Percentiles rank a stretch among this genome's conserved stretches.
Conservation (phyloP, 2,113 vertebrate genomes). For the Plecturocebus donacophilus region DNA sequence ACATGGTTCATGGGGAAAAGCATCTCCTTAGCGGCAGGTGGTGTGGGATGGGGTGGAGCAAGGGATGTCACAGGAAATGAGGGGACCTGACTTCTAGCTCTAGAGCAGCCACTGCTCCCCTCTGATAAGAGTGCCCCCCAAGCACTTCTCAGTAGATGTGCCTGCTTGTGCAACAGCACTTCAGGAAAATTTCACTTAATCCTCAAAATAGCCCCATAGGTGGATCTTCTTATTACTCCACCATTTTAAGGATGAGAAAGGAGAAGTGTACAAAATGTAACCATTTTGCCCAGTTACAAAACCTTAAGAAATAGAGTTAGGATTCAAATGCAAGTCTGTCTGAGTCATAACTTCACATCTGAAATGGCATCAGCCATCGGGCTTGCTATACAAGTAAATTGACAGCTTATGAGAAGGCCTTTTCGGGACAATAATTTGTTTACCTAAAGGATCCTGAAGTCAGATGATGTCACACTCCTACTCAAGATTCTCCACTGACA, state of each 20-base stretch:
- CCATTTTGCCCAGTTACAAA: not conserved
- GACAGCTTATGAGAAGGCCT: not conserved
- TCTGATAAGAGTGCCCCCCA: not conserved
- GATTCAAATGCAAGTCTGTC: not conserved
- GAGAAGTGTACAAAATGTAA: not conserved
- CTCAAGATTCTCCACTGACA: not conserved
- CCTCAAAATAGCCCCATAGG: not conserved
- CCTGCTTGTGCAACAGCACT: rapidly evolving
- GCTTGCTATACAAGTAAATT: not conserved
- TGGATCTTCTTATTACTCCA: not conserved
- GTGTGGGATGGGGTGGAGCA: not conserved
- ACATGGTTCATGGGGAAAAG: rapidly evolving
- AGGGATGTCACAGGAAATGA: not conserved
- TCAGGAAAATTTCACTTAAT: not conserved
- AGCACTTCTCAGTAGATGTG: not conserved
- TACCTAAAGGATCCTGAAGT: not conserved
- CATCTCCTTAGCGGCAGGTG: not conserved
- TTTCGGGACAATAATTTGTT: not conserved
- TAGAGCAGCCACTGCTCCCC: not conserved
- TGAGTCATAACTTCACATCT: not conserved
- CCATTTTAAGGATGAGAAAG: not conserved
- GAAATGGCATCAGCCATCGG: not conserved
- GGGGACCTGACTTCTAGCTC: not conserved
- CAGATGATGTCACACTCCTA: not conserved
- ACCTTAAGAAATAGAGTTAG: not conserved